Evolutionary conservation across 2,113 vertebrate species (phyloP).

Genomic region (Podocnemis expansa): DNA sequence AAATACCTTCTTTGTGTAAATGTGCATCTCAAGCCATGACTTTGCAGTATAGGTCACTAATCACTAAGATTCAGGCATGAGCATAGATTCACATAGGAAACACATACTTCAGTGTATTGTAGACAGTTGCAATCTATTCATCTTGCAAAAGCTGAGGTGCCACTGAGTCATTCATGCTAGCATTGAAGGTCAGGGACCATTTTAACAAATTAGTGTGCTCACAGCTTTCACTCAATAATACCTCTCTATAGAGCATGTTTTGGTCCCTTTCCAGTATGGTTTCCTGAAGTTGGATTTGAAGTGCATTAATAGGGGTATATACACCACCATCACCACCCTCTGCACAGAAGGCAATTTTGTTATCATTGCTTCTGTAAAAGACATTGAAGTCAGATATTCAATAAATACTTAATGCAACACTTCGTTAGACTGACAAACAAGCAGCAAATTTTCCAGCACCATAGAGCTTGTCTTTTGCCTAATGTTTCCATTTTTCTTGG

Average conservation of each 20-base stretch:
- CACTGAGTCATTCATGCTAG: neutral
- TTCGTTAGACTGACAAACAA: neutral
- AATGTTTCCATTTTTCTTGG: neutral
- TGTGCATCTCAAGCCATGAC: fast-evolving
- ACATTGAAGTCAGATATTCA: neutral
- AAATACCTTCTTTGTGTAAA: neutral
- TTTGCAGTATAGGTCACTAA: neutral
- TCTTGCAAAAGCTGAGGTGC: neutral
- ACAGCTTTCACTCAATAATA: neutral
- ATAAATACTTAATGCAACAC: neutral
- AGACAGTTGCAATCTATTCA: neutral
- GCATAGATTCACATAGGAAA: neutral
- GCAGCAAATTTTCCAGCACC: neutral
- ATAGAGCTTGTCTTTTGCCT: neutral
- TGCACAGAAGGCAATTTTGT: neutral
- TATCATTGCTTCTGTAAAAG: neutral
- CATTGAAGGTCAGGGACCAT: neutral
- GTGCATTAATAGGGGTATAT: neutral
- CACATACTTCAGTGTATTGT: neutral
- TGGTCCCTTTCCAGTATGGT: neutral
- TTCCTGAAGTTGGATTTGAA: neutral
- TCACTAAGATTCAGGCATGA: neutral
- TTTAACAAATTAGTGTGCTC: neutral
- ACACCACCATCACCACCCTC: neutral
- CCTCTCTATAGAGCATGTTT: neutral